Conservation (phyloP, 2,888 invertebrate species). For the Sabatieria punctata region DNA sequence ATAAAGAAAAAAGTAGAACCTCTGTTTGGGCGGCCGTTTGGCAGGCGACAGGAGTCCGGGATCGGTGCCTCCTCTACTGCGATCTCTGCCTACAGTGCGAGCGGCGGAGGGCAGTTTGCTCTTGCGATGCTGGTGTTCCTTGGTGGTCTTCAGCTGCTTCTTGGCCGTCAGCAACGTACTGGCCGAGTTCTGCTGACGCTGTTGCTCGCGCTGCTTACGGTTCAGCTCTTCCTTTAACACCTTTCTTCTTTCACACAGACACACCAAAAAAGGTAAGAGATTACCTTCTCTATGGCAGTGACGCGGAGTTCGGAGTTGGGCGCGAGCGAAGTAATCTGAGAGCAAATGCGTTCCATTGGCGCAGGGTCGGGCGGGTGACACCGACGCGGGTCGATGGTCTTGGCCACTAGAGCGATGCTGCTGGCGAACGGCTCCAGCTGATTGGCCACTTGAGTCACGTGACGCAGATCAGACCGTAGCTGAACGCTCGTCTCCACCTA, state of each 20-base stretch:
- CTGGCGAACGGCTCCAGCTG: conserved; percentile 13
- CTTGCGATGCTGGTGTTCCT: background rate
- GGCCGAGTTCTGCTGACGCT: conserved; percentile 14
- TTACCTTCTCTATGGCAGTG: conserved; percentile 19
- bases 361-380: conserved; percentile 18
- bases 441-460: background rate
- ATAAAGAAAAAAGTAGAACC: background rate
- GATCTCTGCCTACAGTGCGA: conserved; percentile 13
- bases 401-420: conserved; percentile 14
- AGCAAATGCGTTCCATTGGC: conserved; percentile 30
- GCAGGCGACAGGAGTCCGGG: conserved; percentile 11
- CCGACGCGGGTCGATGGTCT: conserved; percentile 13
- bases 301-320: conserved; percentile 22
- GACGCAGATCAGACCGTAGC: conserved; percentile 4
- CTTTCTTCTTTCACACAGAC: conserved; percentile 1
- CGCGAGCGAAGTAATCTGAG: conserved; percentile 30
- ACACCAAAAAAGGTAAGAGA: no score
- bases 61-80: conserved; percentile 21
- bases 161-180: conserved; percentile 11
- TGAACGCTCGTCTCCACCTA: background rate
- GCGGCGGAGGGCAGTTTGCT: background rate
- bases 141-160: conserved; percentile 13
- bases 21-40: background rate
- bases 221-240: conserved; percentile 16
- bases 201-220: conserved; percentile 13